Conservation (phyloP, 2,113 vertebrate genomes). For the Acanthochromis polyacanthus region DNA sequence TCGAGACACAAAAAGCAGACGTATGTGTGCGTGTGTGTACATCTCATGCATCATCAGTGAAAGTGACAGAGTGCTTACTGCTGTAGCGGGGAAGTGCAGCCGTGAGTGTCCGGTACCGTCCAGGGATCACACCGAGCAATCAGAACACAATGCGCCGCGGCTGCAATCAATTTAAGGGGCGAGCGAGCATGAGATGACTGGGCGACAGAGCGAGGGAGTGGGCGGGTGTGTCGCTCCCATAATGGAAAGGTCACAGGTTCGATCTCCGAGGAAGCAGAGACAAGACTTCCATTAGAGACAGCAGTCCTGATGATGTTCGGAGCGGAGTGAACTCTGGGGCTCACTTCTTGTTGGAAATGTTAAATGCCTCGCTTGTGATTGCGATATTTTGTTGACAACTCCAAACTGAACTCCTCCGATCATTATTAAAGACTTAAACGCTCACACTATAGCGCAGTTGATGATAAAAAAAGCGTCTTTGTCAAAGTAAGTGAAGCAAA, state of each 20-base stretch:
- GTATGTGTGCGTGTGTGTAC: constrained; percentile 1
- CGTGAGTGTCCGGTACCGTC: not conserved
- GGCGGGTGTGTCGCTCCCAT: not conserved
- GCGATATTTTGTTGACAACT: too few relatives aligned
- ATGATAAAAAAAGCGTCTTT: too few relatives aligned
- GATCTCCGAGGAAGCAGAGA: constrained; percentile 42
- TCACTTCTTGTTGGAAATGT: too few relatives aligned
- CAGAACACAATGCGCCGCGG: constrained; percentile 51
- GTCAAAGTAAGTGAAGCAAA: too few relatives aligned
- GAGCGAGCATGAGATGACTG: constrained; percentile 10
- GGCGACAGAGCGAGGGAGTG: not conserved
- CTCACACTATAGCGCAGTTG: too few relatives aligned
- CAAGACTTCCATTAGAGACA: constrained; percentile 61
- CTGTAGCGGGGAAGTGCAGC: constrained; percentile 59
- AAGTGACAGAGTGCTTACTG: constrained; percentile 73
- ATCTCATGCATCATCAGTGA: constrained; percentile 3
- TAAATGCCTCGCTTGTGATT: not conserved
- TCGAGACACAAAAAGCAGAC: not conserved
- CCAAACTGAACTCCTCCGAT: too few relatives aligned
- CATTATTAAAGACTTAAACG: too few relatives aligned
- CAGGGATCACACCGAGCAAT: constrained; percentile 62
- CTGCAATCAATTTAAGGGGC: constrained; percentile 45
- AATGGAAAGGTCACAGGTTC: constrained; percentile 60
- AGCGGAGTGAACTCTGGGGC: not conserved
- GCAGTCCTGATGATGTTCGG: not conserved